Evolutionary conservation across 2,888 invertebrate genomes (phyloP), one percentile per base, ranked within the genome.

Genomic region (Cremastinae sp.): DNA sequence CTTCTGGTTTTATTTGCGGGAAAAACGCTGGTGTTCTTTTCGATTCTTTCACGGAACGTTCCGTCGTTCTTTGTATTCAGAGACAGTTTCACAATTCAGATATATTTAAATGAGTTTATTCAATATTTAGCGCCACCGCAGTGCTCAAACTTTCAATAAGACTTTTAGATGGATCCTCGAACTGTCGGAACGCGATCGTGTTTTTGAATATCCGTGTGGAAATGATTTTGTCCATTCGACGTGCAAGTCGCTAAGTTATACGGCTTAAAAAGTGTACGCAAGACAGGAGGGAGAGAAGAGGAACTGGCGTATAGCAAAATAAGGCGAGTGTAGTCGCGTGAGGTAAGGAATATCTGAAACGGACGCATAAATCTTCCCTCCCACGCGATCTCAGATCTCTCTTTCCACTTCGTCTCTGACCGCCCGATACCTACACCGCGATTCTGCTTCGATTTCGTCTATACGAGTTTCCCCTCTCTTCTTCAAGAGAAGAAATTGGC

Each of bases 291-390:
- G 49, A 45, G 47, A 39, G 37, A 22, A 55, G 39, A 18, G 51
- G 39, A 12, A 55, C 35, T 58, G 45, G 45, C 16, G 35, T 12
- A 41, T 28, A 28, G 53, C 22, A 37, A 45, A n/a, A n/a, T n/a
- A 62, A 81, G 78, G 81, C 78, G 80, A 75, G 80, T 58, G 78
- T 61, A 43, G 77, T 79, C 77, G 77, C 75, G 75, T 72, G 74
- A 78, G 58, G 71, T 74, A 71, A 61, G 65, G 83, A 85, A 86
- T 86, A 86, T 88, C 68, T 70, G 72, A 87, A 87, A 85, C 86
- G 83, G 83, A 86, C 83, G 86, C 81, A 88, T 88, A 88, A 88
- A 88, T 88, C 88, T 87, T 83, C 79, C 55, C 64, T 56, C 61
- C 49, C 64, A 53, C 58, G 43, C 59, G 59, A 39, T 68, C 66